Percentiles rank a stretch among this genome's conserved stretches.
Evolutionary conservation across 2,888 invertebrate species (phyloP).

Genomic region (Meteorus colon): DNA sequence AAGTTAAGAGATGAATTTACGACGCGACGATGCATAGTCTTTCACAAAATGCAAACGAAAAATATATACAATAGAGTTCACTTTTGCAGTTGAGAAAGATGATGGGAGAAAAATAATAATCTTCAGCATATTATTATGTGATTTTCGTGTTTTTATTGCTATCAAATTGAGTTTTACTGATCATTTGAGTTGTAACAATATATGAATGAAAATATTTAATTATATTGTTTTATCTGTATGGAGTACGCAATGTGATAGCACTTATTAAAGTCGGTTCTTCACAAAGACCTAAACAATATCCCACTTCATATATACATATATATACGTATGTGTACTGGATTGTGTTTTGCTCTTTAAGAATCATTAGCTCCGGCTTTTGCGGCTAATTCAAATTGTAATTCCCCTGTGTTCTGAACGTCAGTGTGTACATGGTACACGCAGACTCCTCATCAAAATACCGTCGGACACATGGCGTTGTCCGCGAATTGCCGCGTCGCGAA

Average conservation of each 20-base stretch:
- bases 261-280: conserved; percentile 4
- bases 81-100: not conserved
- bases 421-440: conserved; percentile 37
- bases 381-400: conserved; percentile 72
- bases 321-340: not conserved
- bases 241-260: not conserved
- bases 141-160: not conserved
- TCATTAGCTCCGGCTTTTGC: conserved; percentile 71
- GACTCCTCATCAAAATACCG: conserved; percentile 72
- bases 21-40: conserved; percentile 53
- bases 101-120: not conserved
- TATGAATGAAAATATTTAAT: not conserved
- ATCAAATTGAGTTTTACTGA: not conserved
- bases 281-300: not conserved
- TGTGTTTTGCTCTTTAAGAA: conserved; percentile 70
- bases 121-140: not conserved
- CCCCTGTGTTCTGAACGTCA: conserved; percentile 52
- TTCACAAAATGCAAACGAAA: conserved; percentile 25
- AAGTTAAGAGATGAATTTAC: conserved; percentile 72
- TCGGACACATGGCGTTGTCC: conserved; percentile 58
- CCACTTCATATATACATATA: not conserved
- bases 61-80: not conserved
- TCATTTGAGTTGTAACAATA: not conserved
- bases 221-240: not conserved
- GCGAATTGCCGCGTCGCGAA: conserved; percentile 49